A percentile compares a stretch with the other conserved stretches of the same genome.
phyloP scores from a whole-genome alignment of 2,888 invertebrate species.

The Mythimna albipuncta region DNA sequence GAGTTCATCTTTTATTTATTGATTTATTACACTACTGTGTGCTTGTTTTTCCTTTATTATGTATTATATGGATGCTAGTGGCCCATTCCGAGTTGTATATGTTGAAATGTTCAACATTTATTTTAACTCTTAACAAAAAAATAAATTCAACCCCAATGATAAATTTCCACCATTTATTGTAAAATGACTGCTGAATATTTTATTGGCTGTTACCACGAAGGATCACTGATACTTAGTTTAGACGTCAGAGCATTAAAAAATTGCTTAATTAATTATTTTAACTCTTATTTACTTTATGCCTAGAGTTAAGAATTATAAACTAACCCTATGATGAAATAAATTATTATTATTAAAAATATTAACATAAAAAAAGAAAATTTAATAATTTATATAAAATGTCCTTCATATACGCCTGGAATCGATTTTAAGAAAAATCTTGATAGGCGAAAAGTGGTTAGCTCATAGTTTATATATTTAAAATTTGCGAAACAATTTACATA shows the following conservation, averaged over 20 bases:
- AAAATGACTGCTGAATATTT: too few relatives aligned
- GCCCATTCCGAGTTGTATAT: conserved; percentile 4
- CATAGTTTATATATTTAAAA: background rate
- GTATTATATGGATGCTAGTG: conserved; percentile 19
- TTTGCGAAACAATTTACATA: background rate
- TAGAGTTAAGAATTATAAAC: too few relatives aligned
- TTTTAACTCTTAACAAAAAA: background rate
- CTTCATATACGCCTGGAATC: too few relatives aligned
- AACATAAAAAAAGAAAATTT: too few relatives aligned
- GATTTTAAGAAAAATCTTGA: background rate
- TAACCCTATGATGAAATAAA: too few relatives aligned
- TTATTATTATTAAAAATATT: too few relatives aligned
- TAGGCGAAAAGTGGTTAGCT: background rate
- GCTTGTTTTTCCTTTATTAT: conserved; percentile 31
- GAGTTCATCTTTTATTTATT: conserved; percentile 54
- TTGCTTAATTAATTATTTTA: too few relatives aligned
- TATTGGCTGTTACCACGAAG: too few relatives aligned
- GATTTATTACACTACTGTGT: conserved; percentile 52
- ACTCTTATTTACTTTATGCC: too few relatives aligned
- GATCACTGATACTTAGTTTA: too few relatives aligned
- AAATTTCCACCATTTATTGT: too few relatives aligned
- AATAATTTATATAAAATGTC: background rate
- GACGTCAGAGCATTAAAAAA: too few relatives aligned
- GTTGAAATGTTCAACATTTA: conserved; percentile 1
- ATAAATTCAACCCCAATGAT: background rate